A percentile compares a stretch with the other conserved stretches of the same genome.
These are phyloP conservation scores for Spilarctia lutea DNA, from an alignment of 2,888 invertebrate genomes.

Conservation along the genomic window DNA sequence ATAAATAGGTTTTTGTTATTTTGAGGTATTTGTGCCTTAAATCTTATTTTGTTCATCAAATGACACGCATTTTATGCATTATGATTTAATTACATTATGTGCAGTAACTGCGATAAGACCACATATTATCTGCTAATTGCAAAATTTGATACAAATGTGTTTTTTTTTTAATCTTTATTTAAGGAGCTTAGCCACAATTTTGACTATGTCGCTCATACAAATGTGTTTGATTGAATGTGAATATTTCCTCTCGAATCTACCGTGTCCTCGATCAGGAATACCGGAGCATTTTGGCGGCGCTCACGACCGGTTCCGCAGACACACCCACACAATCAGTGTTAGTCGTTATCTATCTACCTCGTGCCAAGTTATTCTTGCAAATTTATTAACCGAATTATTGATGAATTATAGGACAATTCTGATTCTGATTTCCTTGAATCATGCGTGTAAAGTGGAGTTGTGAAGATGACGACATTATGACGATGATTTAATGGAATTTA, in stretches of 20 bases:
- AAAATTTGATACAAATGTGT: constrained; percentile 1
- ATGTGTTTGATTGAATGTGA: background rate
- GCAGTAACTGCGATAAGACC: background rate
- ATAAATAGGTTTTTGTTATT: background rate
- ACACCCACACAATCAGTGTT: constrained; percentile 40
- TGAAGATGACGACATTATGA: background rate
- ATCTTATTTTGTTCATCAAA: background rate
- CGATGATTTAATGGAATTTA: background rate
- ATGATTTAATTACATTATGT: background rate
- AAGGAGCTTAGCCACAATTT: too few species aligned
- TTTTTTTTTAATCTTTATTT: too few species aligned
- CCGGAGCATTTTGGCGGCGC: constrained; percentile 21
- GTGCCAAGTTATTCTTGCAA: constrained; percentile 23
- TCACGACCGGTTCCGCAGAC: constrained; percentile 47
- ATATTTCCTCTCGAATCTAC: constrained; percentile 23
- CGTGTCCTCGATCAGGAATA: constrained; percentile 48
- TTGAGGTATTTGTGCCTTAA: background rate
- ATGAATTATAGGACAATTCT: background rate
- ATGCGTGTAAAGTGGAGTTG: background rate
- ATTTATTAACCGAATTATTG: background rate
- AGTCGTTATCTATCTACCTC: constrained; percentile 24
- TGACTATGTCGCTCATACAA: too few species aligned
- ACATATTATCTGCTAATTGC: background rate
- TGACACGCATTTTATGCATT: background rate
- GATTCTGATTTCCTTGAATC: background rate